phyloP scores from a whole-genome alignment of 2,113 vertebrate species.

The Nicator chloris region DNA sequence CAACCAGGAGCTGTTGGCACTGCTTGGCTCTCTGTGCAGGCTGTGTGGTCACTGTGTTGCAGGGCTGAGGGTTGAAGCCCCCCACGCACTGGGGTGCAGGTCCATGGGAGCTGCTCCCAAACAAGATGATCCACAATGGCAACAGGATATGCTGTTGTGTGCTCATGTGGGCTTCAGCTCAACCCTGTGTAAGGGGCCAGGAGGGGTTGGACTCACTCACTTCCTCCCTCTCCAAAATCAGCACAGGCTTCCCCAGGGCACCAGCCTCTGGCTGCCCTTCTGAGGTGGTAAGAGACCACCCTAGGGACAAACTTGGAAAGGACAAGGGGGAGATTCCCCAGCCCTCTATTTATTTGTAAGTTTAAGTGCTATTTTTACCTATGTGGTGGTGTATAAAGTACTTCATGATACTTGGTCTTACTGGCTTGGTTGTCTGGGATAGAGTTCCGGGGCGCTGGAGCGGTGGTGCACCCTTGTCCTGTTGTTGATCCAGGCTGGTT shows the following conservation, averaged over 20 bases:
- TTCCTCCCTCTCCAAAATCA: not conserved
- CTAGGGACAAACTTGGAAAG: not conserved
- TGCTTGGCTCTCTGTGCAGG: not conserved
- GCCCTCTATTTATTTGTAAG: slow-evolving; percentile 55
- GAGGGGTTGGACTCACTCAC: not conserved
- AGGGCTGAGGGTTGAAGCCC: not conserved
- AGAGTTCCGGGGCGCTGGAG: not conserved
- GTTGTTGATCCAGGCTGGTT: not conserved
- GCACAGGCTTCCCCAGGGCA: not conserved
- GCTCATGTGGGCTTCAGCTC: not conserved
- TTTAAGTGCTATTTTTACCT: slow-evolving; percentile 50
- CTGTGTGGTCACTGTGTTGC: not conserved
- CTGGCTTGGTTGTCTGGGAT: not conserved
- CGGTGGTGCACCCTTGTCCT: not conserved
- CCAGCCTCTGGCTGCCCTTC: not conserved
- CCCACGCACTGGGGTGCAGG: not conserved
- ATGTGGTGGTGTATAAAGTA: slow-evolving; percentile 13
- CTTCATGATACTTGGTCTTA: not conserved
- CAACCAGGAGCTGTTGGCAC: not conserved
- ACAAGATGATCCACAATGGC: not conserved
- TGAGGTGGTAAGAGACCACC: not conserved
- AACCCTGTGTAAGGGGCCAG: not conserved
- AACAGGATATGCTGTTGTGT: fast-evolving
- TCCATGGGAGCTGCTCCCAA: not conserved
- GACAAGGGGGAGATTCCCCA: not conserved